Base-by-base conservation (phyloP, 2,113 vertebrate species). In the Prietella phreatophila region DNA sequence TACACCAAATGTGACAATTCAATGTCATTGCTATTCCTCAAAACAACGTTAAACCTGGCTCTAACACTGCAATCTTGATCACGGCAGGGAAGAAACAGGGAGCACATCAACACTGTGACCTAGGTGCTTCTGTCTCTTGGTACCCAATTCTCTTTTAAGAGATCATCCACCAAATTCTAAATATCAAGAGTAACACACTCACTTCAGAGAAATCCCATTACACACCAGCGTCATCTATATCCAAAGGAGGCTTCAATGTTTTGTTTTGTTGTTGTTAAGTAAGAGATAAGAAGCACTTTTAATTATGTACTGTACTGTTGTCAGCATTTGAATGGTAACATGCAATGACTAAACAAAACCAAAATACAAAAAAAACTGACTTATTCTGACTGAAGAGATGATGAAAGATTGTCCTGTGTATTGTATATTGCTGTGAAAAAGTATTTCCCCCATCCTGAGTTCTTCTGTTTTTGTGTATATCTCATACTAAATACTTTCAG, bases 1-100 rank as follows among this genome's bases (percentile, higher is more conserved):
- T 91, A 87, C 89, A 88, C 89, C 91, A 73, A 89, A 85, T 56
- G 89, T 61, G 88, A 82, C 83, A 22, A 88, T 91, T 85, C 91
- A 89, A 42, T 82, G 67, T 82, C 88, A 95, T 91, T 91, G 91
- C 93, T 93, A 93, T 93, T 91, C 82, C 90, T 91, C 88, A 87
- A 76, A 86, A 82, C 78, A 84, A 60, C 14, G 83, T 85, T 85
- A 92, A 88, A 89, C 65, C 58, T 86, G 75, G 78, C 86, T 82
- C 87, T 90, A 91, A 92, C 86, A 87, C 84, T 65, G 85, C 86
- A 84, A 91, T 91, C 89, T 87, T 78, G 85, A 82, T 79, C 53
- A 85, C 88, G 56, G 86, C 88, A 33, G 90, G 89, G 63, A 90
- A 76, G 80, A 58, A 85, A 85, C 42, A 88, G 67, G 22, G 42